Conservation (phyloP, 2,888 invertebrate species). For the Oscheius sp. region DNA sequence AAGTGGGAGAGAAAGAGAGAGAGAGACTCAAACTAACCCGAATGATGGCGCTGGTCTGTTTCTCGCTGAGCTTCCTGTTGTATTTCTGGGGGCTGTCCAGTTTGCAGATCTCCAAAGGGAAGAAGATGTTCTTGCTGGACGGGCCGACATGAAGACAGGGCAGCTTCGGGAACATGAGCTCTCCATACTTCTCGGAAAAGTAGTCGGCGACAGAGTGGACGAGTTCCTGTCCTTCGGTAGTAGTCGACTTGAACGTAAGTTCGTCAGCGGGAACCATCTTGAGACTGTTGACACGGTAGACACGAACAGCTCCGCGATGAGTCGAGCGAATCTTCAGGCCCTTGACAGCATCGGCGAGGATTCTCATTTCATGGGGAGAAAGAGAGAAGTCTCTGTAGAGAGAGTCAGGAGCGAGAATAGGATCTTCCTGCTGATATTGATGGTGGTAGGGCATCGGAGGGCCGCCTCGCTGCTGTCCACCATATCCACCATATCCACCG, state of each 20-base stretch:
- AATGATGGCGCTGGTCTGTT: slow-evolving; percentile 65
- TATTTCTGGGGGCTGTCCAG: slow-evolving; percentile 68
- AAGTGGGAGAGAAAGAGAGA: too few species aligned
- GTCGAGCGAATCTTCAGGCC: slow-evolving; percentile 62
- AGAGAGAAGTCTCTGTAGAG: slow-evolving; percentile 54
- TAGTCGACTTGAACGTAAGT: slow-evolving; percentile 56
- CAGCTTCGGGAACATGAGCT: slow-evolving; percentile 61
- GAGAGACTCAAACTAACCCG: slow-evolving; percentile 40
- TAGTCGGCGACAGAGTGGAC: slow-evolving; percentile 67
- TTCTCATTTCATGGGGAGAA: slow-evolving; percentile 53
- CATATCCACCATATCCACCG: slow-evolving; percentile 30
- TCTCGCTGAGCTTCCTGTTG: slow-evolving; percentile 68
- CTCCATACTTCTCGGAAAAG: slow-evolving; percentile 62
- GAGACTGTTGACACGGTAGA: slow-evolving; percentile 67
- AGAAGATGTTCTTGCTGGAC: slow-evolving; percentile 64
- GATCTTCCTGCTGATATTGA: slow-evolving; percentile 5
- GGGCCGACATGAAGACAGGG: slow-evolving; percentile 71
- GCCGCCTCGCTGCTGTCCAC: slow-evolving; percentile 1
- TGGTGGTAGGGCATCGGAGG: too few species aligned
- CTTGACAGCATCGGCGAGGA: slow-evolving; percentile 62
- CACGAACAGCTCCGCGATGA: slow-evolving; percentile 64
- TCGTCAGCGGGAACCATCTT: slow-evolving; percentile 61
- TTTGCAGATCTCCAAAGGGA: slow-evolving; percentile 67
- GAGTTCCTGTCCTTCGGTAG: slow-evolving; percentile 53
- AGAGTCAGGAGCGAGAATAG: slow-evolving; percentile 39